phyloP scores from a whole-genome alignment of 37 sponge, comb jelly and placozoan genomes.

The Aphrocallistes beatrix region DNA sequence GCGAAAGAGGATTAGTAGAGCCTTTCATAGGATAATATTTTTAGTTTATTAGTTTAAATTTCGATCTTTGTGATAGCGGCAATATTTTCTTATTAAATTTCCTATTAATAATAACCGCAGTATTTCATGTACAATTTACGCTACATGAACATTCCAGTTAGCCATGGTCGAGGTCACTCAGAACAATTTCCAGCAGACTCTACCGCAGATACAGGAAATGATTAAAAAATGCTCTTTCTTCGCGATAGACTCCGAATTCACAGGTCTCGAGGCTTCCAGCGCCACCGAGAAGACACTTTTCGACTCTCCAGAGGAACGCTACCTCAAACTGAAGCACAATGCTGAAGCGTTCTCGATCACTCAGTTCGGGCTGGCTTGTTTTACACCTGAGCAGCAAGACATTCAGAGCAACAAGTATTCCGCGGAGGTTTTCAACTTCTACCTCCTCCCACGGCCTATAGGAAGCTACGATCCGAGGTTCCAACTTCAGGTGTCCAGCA shows the following conservation, averaged over 20 bases:
- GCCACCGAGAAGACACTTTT: conserved; percentile 23
- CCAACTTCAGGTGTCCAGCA: conserved; percentile 36
- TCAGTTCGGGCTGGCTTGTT: conserved; percentile 43
- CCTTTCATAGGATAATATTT: neutral
- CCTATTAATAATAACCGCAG: neutral
- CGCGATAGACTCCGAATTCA: conserved; percentile 62
- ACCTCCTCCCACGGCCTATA: conserved; percentile 26
- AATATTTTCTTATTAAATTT: neutral
- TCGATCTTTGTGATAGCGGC: neutral
- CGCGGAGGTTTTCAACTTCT: conserved; percentile 49
- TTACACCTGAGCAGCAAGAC: neutral
- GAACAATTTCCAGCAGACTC: conserved; percentile 29
- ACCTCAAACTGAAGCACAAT: conserved; percentile 33
- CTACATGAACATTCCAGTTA: neutral
- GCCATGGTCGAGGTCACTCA: conserved; percentile 38
- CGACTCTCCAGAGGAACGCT: conserved; percentile 45
- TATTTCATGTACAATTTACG: neutral
- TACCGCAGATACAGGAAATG: conserved; percentile 29
- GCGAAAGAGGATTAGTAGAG: neutral
- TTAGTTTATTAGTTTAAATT: conserved; percentile 1
- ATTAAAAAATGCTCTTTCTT: conserved; percentile 38
- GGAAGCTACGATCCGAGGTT: conserved; percentile 21
- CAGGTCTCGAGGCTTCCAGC: conserved; percentile 33
- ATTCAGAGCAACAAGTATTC: conserved; percentile 21
- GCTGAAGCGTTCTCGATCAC: conserved; percentile 45